Evolutionary conservation across 2,888 invertebrate species (phyloP), one percentile per base, ranked within the genome.

Genomic region (Pammene aurita): DNA sequence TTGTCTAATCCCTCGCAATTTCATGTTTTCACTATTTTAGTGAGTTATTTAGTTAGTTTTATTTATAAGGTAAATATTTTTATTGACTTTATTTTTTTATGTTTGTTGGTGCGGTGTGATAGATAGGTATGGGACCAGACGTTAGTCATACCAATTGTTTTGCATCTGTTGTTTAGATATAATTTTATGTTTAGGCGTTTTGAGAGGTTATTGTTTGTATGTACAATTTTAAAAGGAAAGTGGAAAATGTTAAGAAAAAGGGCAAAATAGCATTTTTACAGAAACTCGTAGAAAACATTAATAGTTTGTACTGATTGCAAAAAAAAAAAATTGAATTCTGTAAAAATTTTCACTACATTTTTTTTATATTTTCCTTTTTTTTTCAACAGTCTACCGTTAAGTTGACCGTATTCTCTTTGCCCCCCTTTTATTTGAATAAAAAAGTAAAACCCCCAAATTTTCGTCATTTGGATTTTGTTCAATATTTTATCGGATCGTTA

Each of bases 91-190:
- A n/a, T 44, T 58, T 54, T 63, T 68, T 57, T 57, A 46, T 56
- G 48, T 69, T 54, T 58, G 46, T 69, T 69, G 69, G 69, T 54
- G 65, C 65, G 69, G 50, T 52, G 69, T 62, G 61, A 67, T 67
- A 48, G 61, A 67, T 67, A 48, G 46, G 50, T 69, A 60, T 41
- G 69, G 69, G 69, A 69, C 69, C 65, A 69, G 69, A 54, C 35
- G 38, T 46, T 55, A 65, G 54, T 69, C 48, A 60, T 57, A 58
- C 52, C 18, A 34, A 64, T 69, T 69, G 60, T 69, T 69, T 69
- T 65, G 44, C 54, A 68, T 69, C 60, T 65, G 65, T 69, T 68
- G 68, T 63, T 52, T 64, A 68, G 65, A 65, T 60, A 60, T 65
- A 65, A 65, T 65, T 68, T 62, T 55, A 69, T 65, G 18, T 69